phyloP scores from a whole-genome alignment of 2,113 vertebrate genomes.

The Emydocephalus ijimae region DNA sequence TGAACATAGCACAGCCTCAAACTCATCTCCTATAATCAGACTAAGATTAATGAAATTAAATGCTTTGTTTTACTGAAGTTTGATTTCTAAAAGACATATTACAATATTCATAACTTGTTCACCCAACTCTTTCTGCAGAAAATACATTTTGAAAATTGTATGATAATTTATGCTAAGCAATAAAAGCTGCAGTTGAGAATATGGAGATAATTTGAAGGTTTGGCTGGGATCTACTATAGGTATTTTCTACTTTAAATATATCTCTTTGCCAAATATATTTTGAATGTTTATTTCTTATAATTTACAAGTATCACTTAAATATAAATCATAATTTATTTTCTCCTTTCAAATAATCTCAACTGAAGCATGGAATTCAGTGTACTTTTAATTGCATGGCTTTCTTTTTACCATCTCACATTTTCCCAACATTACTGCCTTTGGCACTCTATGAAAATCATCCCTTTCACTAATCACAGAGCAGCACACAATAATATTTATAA shows the following conservation, averaged over 20 bases:
- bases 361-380: conserved; percentile 46
- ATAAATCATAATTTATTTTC: conserved; percentile 48
- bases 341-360: conserved; percentile 42
- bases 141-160: conserved; percentile 63
- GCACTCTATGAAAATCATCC: not conserved
- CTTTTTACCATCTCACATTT: not conserved
- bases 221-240: conserved; percentile 51
- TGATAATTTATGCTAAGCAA: conserved; percentile 64
- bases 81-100: conserved; percentile 67
- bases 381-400: conserved; percentile 34
- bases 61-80: conserved; percentile 53
- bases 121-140: conserved; percentile 58
- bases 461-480: conserved; percentile 48
- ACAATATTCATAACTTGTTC: conserved; percentile 64
- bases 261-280: conserved; percentile 53
- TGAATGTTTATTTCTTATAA: conserved; percentile 52
- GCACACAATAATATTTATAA: conserved; percentile 56
- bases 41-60: conserved; percentile 60
- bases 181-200: conserved; percentile 58
- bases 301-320: conserved; percentile 47
- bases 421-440: conserved; percentile 32
- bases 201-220: conserved; percentile 60
- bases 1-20: not conserved
- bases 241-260: conserved; percentile 57
- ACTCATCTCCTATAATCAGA: conserved; percentile 33